Evolutionary conservation across 2,797 vertebrate genomes (phyloP).

Genomic region (Neopelma chrysocephalum): DNA sequence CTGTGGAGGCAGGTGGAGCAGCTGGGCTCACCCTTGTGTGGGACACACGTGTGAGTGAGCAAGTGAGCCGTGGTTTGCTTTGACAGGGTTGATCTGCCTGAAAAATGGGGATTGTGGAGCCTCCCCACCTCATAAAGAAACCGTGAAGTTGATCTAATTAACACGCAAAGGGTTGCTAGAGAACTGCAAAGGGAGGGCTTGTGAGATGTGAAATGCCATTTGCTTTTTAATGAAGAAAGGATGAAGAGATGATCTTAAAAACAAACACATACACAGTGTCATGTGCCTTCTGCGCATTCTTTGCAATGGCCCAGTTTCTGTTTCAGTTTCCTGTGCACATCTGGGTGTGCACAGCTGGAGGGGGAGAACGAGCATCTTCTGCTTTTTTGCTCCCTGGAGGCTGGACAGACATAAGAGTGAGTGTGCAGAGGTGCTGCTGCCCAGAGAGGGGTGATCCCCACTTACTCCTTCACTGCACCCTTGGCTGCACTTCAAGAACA

Average conservation of each 20-base stretch:
- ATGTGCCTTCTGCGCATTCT: accelerated
- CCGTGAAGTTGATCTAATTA: neutral
- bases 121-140: neutral
- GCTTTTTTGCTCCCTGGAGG: neutral
- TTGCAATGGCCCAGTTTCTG: neutral
- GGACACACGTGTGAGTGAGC: accelerated
- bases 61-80: neutral
- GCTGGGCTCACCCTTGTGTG: neutral
- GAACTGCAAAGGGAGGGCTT: neutral
- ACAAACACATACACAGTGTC: accelerated
- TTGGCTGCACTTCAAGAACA: neutral
- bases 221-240: neutral
- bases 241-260: neutral
- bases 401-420: neutral
- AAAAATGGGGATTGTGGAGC: neutral
- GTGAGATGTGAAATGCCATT: accelerated
- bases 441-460: neutral
- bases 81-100: neutral
- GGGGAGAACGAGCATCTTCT: neutral
- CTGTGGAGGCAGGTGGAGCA: accelerated
- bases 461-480: neutral
- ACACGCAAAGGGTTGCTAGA: neutral
- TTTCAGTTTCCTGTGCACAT: neutral
- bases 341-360: neutral
- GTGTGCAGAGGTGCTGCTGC: neutral